Percentiles rank a stretch among this genome's conserved stretches.
phyloP scores from a whole-genome alignment of 2,113 vertebrate species.

The Emydocephalus ijimae region DNA sequence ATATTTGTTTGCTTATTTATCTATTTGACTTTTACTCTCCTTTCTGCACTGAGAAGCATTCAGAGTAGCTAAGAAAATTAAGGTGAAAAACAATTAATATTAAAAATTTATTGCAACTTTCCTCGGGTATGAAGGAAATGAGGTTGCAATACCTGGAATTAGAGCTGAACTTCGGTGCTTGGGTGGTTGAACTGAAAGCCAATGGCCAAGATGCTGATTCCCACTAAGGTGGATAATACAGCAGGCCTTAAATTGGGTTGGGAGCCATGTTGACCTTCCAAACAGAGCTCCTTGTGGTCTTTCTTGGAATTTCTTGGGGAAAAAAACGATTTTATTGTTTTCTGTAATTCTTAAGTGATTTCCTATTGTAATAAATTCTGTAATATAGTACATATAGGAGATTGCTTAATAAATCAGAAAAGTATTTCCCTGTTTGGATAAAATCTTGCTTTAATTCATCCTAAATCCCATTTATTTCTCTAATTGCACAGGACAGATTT shows the following conservation, averaged over 20 bases:
- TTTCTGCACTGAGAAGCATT: not conserved
- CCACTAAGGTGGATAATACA: not conserved
- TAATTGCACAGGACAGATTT: not conserved
- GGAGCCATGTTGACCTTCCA: not conserved
- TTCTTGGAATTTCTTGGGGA: not conserved
- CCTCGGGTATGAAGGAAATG: not conserved
- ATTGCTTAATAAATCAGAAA: not conserved
- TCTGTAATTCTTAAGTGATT: not conserved
- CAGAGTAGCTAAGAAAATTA: not conserved
- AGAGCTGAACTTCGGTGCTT: not conserved
- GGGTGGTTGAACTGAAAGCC: not conserved
- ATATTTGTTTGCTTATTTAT: not conserved
- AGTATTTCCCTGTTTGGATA: not conserved
- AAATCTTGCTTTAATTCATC: not conserved
- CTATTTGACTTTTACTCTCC: not conserved
- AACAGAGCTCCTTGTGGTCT: not conserved
- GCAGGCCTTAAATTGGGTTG: not conserved
- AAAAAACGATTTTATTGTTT: fast-evolving
- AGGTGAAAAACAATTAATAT: not conserved
- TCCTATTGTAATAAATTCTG: fast-evolving
- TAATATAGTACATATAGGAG: not conserved
- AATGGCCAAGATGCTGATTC: not conserved
- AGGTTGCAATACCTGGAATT: not conserved
- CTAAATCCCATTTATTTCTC: not conserved
- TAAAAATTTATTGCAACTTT: not conserved